Base-by-base conservation (phyloP, 1,140 invertebrate genomes). In the Globodera rostochiensis region DNA sequence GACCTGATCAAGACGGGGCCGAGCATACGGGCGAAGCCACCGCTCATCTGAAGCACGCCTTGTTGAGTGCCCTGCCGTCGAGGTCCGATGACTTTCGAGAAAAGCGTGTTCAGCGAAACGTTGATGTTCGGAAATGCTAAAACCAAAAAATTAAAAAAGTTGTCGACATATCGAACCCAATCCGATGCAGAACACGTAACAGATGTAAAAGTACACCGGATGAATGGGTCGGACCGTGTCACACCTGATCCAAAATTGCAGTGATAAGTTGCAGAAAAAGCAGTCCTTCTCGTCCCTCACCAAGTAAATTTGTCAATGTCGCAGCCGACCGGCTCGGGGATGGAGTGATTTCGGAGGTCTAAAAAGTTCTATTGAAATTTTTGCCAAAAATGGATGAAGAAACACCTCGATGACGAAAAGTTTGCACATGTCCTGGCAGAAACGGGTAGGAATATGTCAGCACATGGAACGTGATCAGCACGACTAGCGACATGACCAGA, bases 71-170 rank as follows among this genome's bases (percentile, higher is more conserved):
- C 83, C 57, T 84, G 80, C 46, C 66, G 66, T 25, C 78, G 53
- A n/a, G 85, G 85, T 9, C 85, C 85, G 67, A 86, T 87, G 73
- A 86, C 82, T 64, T 82, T 86, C 0, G 85, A 86, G 79, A 86
- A 87, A n/a, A 86, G 64, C 4, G 85, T 86, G 45, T 85, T 83
- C 25, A 87, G 49, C 8, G 83, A 57, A 57, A 87, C 73, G 49
- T 87, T 86, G 15, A 86, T 45, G 36, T 67, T 85, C 19, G 85
- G 86, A 36, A 81, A 84, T 21, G 83, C 82, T 64, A 64, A 36
- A 36, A 64, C 15, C 11, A 64, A 64, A 3, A 60, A 64, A 19
- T 13, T 1, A n/a, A 19, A 64, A 19, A 64, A 64, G 5, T 19
- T 19, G 19, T 64, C 19, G 57, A 64, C 5, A 3, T 11, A 60